Evolutionary conservation across 2,113 vertebrate species (phyloP).

Genomic region (Pituophis catenifer): DNA sequence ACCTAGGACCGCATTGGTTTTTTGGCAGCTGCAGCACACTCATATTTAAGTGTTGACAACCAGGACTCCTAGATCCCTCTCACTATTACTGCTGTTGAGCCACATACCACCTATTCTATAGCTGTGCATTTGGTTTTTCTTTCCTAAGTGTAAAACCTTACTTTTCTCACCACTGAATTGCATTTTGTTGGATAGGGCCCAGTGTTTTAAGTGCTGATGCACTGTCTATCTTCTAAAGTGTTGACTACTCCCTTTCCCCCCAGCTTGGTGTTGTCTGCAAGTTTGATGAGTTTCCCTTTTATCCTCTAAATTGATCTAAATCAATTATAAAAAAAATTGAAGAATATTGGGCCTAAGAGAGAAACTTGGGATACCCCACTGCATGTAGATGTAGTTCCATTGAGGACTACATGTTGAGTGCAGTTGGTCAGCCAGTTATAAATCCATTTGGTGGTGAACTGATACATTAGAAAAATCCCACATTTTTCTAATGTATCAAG

Average conservation of each 20-base stretch:
- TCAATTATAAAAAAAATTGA: background rate
- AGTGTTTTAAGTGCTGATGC: background rate
- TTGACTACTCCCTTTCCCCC: background rate
- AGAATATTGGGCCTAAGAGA: background rate
- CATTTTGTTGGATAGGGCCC: background rate
- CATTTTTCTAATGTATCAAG: background rate
- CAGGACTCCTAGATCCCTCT: background rate
- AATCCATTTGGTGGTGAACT: background rate
- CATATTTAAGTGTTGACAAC: background rate
- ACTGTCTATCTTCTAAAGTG: background rate
- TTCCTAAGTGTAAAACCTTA: background rate
- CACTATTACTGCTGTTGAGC: background rate
- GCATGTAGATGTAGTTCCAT: background rate
- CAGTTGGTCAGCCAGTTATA: background rate
- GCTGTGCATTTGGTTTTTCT: background rate
- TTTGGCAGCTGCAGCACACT: background rate
- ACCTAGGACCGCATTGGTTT: background rate
- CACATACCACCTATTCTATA: background rate
- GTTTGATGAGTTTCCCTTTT: background rate
- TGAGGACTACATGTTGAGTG: background rate
- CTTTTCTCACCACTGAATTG: background rate
- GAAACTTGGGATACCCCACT: background rate
- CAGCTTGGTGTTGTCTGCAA: background rate
- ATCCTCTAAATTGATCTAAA: background rate
- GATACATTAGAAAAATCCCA: background rate